phyloP scores from a whole-genome alignment of 2,113 vertebrate species.

The Pardalotus punctatus region DNA sequence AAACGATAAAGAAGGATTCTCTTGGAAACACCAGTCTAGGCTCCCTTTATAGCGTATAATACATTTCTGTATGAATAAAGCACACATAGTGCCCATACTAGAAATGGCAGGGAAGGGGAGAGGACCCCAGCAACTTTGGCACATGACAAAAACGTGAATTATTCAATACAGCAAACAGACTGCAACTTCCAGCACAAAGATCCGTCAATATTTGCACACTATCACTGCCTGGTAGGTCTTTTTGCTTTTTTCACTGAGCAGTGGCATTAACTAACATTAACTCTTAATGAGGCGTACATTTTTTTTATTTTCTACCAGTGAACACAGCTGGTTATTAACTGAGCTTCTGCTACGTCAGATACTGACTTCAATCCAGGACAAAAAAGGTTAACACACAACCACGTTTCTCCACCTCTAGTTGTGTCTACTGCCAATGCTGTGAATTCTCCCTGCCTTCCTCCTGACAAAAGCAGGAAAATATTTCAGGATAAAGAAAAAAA shows the following conservation, averaged over 20 bases:
- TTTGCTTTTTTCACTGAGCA: neutral
- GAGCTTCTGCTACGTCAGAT: neutral
- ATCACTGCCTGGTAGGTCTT: neutral
- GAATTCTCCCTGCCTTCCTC: neutral
- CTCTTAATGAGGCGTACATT: neutral
- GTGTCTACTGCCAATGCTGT: neutral
- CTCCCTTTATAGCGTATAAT: too few species aligned
- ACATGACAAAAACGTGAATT: neutral
- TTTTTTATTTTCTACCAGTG: neutral
- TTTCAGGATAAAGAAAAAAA: neutral
- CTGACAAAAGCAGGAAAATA: conserved; percentile 34
- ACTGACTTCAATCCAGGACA: neutral
- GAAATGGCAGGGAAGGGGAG: neutral
- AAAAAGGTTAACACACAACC: neutral
- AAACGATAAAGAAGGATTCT: neutral
- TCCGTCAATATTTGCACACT: neutral
- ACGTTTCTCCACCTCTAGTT: neutral
- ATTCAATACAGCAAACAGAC: neutral
- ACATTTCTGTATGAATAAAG: neutral
- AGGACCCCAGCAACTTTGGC: neutral
- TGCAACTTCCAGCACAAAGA: neutral
- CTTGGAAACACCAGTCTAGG: neutral
- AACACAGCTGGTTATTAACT: neutral
- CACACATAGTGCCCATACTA: neutral
- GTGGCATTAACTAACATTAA: neutral